Percentiles rank a stretch among this genome's conserved stretches.
Conservation (phyloP, 2,888 invertebrate species). For the Acronicta psi region DNA sequence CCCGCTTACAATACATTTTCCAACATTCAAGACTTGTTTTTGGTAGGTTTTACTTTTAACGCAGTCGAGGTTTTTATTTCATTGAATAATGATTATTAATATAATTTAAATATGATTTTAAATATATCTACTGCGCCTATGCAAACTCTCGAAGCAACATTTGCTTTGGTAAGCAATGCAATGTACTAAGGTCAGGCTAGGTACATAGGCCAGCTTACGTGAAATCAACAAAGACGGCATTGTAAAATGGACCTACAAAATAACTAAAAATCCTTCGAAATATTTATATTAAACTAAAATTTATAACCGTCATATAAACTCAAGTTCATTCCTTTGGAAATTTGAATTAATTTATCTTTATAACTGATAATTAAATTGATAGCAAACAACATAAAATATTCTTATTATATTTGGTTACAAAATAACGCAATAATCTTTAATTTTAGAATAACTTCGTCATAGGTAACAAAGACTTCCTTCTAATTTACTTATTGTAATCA, state of each 20-base stretch:
- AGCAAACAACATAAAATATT: slow-evolving; percentile 28
- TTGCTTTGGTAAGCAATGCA: slow-evolving; percentile 11
- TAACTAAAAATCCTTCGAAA: background rate
- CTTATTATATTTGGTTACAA: slow-evolving; percentile 18
- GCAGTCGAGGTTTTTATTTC: too few species aligned
- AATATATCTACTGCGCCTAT: slow-evolving; percentile 16
- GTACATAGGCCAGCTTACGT: slow-evolving; percentile 11
- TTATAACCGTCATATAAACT: slow-evolving; percentile 6
- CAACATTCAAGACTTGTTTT: too few species aligned
- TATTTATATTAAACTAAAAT: background rate
- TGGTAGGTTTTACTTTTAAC: too few species aligned
- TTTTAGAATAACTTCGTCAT: slow-evolving; percentile 30
- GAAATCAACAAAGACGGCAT: background rate
- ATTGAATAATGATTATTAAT: too few species aligned
- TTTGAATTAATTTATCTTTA: slow-evolving; percentile 21
- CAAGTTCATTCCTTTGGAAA: slow-evolving; percentile 8
- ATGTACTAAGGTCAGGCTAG: too few species aligned
- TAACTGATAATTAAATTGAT: slow-evolving; percentile 7
- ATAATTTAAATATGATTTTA: too few species aligned
- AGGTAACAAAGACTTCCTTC: slow-evolving; percentile 23
- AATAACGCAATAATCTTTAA: slow-evolving; percentile 17
- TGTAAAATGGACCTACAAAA: background rate
- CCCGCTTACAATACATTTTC: too few species aligned
- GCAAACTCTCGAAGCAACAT: slow-evolving; percentile 30
- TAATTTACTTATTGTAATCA: slow-evolving; percentile 15